A percentile compares a stretch with the other conserved stretches of the same genome.
Conservation (phyloP, 2,888 invertebrate species). For the Teleiodes luculella region DNA sequence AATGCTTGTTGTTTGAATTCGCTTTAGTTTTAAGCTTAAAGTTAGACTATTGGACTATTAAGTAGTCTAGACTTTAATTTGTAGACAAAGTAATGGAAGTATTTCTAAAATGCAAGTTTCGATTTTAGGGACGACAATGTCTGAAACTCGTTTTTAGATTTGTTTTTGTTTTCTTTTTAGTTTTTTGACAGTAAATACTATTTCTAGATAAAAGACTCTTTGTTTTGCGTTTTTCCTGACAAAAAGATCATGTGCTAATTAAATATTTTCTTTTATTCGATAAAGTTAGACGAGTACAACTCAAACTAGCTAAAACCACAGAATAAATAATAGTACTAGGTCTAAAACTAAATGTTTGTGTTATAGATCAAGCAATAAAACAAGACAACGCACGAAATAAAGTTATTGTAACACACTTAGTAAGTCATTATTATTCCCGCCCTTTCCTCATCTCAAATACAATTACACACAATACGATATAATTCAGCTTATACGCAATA, state of each 20-base stretch:
- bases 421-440: neutral
- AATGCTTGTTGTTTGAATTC: too few species aligned
- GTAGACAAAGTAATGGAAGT: neutral
- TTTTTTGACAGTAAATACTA: too few species aligned
- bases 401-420: neutral
- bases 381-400: neutral
- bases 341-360: too few species aligned
- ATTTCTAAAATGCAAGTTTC: neutral
- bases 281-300: too few species aligned
- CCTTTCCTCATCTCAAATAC: conserved; percentile 1
- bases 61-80: neutral
- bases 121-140: neutral
- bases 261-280: too few species aligned
- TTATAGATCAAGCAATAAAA: neutral
- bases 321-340: too few species aligned
- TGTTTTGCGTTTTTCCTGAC: too few species aligned
- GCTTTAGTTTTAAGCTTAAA: too few species aligned
- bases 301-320: too few species aligned
- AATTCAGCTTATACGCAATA: neutral
- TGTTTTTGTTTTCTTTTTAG: neutral
- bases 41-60: neutral
- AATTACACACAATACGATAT: conserved; percentile 7
- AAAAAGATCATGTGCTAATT: too few species aligned
- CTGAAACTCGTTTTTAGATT: neutral
- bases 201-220: too few species aligned